Evolutionary conservation across 2,797 vertebrate species (phyloP).

Genomic region (Artibeus jamaicensis): DNA sequence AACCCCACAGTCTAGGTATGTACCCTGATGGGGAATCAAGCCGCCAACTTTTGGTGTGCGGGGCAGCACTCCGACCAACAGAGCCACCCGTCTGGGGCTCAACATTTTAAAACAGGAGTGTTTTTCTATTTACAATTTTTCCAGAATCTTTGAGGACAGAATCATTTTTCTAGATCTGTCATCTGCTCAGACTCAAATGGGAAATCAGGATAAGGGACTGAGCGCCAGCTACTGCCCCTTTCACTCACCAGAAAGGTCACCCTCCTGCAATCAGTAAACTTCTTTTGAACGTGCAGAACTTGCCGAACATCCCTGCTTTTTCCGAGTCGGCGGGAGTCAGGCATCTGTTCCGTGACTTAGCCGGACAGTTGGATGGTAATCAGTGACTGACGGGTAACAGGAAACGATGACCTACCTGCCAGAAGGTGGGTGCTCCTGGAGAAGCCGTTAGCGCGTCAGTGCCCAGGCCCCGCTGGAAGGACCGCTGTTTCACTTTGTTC

Average conservation of each 20-base stretch:
- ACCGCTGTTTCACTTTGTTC: background rate
- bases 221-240: background rate
- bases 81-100: background rate
- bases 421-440: background rate
- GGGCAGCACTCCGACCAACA: background rate
- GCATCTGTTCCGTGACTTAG: background rate
- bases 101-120: background rate
- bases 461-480: background rate
- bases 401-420: background rate
- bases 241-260: background rate
- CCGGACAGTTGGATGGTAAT: background rate
- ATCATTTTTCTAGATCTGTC: background rate
- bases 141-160: background rate
- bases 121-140: constrained; percentile 22
- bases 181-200: background rate
- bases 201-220: background rate
- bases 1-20: background rate
- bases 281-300: background rate
- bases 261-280: background rate
- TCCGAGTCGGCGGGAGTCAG: constrained; percentile 7
- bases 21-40: background rate
- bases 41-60: background rate
- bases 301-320: background rate
- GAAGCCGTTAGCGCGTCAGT: background rate
- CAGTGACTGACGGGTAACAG: background rate